Conservation (phyloP, 2,113 vertebrate species). For the Diphyllodes magnificus region DNA sequence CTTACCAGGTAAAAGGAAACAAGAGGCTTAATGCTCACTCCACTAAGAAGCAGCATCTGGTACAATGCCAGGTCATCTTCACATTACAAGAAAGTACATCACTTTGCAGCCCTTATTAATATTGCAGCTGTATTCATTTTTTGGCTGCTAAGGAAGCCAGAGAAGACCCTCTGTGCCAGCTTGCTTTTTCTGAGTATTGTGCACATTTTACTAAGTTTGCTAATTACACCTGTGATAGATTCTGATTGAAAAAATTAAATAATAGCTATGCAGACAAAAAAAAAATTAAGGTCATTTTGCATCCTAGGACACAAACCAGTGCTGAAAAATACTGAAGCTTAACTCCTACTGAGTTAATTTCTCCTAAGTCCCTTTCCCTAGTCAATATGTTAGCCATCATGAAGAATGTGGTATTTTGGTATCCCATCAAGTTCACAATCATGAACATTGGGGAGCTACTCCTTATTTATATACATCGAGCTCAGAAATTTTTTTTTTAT, state of each 20-base stretch:
- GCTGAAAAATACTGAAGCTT: background rate
- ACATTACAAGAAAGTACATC: background rate
- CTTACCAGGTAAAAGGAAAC: background rate
- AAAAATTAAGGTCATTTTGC: background rate
- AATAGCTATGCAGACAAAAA: fast-evolving
- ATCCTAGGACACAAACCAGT: background rate
- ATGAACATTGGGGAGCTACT: background rate
- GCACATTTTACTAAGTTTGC: background rate
- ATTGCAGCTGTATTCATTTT: background rate
- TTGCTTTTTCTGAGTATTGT: background rate
- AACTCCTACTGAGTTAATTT: background rate
- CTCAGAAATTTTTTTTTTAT: background rate
- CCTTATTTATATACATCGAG: background rate
- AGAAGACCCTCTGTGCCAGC: background rate
- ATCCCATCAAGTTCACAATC: background rate
- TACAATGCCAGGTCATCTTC: background rate
- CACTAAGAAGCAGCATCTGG: background rate
- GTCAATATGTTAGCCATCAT: background rate
- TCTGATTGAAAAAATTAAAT: background rate
- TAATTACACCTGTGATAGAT: background rate
- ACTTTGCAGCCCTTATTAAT: background rate
- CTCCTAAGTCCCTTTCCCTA: background rate
- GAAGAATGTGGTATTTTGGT: background rate
- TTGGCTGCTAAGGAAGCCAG: background rate
- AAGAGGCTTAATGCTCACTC: background rate